Conservation (phyloP, 2,888 invertebrate species). For the Cyrtodaria siliqua region DNA sequence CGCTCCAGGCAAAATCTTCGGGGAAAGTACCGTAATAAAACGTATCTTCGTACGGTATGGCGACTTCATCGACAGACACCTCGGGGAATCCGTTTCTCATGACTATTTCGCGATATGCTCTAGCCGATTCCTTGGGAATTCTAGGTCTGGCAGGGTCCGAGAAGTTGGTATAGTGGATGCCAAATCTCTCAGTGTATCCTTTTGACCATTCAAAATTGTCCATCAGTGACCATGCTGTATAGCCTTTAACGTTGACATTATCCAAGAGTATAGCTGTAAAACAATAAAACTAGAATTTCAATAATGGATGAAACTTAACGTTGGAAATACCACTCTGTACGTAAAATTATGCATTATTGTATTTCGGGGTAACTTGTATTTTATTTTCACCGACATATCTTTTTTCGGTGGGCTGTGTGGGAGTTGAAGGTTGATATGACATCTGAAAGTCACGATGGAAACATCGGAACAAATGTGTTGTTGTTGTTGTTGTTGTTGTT, state of each 20-base stretch:
- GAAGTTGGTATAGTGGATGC: slow-evolving; percentile 91
- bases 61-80: slow-evolving; percentile 9
- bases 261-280: slow-evolving; percentile 73
- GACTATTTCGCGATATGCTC: slow-evolving; percentile 71
- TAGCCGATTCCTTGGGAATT: slow-evolving; percentile 89
- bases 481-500: no score
- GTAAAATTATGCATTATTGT: no score
- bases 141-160: slow-evolving; percentile 89
- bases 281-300: neutral
- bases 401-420: no score
- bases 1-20: slow-evolving; percentile 72
- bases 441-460: no score
- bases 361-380: no score
- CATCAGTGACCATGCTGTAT: slow-evolving; percentile 92
- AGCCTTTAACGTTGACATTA: slow-evolving; percentile 87
- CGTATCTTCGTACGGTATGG: slow-evolving; percentile 33
- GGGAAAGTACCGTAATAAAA: slow-evolving; percentile 54
- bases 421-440: no score
- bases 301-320: no score
- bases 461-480: no score
- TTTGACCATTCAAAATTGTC: slow-evolving; percentile 94
- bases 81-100: slow-evolving; percentile 65
- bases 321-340: no score
- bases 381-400: no score
- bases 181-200: slow-evolving; percentile 91